Evolutionary conservation across 2,113 vertebrate species (phyloP).

Genomic region (Microtus montanus): DNA sequence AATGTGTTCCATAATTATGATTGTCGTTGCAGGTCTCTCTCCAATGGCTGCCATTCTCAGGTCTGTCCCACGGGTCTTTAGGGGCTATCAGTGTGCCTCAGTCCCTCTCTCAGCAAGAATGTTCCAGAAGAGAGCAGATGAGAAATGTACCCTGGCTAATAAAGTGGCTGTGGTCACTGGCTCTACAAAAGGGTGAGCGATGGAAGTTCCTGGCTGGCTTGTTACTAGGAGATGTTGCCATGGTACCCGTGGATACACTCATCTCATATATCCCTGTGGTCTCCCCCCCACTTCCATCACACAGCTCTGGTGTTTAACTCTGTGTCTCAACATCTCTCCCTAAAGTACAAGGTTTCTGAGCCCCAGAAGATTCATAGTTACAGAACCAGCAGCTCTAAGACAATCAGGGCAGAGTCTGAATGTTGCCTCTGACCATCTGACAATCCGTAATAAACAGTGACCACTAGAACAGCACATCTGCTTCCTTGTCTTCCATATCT

Average conservation of each 20-base stretch:
- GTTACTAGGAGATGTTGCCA: neutral
- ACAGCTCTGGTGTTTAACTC: neutral
- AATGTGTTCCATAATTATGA: neutral
- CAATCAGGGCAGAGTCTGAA: neutral
- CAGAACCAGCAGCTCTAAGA: neutral
- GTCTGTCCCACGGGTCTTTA: neutral
- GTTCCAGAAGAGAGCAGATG: neutral
- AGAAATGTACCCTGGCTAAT: neutral
- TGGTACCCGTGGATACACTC: neutral
- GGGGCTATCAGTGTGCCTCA: neutral
- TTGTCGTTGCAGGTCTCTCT: neutral
- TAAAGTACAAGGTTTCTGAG: neutral
- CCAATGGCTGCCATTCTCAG: neutral
- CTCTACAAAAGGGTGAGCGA: slow-evolving; percentile 74
- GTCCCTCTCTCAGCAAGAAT: neutral
- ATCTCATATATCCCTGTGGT: neutral
- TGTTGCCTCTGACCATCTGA: neutral
- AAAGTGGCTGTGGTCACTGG: slow-evolving; percentile 76
- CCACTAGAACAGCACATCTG: neutral
- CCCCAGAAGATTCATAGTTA: neutral
- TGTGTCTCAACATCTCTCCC: neutral
- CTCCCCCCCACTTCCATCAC: neutral
- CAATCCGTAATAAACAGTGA: neutral
- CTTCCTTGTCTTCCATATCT: neutral
- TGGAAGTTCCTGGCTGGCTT: neutral